Conservation (phyloP, 2,113 vertebrate species). For the Plestiodon gilberti region DNA sequence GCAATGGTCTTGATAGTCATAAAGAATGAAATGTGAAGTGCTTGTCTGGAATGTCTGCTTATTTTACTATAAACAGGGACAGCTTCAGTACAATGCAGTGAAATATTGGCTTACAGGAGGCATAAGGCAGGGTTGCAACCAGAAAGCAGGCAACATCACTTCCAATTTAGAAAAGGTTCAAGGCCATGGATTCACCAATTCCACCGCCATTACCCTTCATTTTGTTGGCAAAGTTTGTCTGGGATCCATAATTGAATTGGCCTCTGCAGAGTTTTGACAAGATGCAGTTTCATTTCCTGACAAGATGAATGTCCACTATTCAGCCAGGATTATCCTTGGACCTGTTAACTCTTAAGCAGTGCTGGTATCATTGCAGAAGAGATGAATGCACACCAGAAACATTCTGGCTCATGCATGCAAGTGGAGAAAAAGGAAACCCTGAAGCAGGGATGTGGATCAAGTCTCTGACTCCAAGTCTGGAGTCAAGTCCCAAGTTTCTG, state of each 20-base stretch:
- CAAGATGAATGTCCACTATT: neutral
- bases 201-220: neutral
- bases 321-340: neutral
- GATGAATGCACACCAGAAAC: neutral
- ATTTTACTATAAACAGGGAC: neutral
- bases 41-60: neutral
- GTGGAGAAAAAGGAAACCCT: neutral
- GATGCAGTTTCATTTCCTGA: neutral
- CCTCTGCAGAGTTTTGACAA: conserved; percentile 1
- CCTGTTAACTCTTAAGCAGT: neutral
- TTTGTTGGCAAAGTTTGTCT: neutral
- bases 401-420: neutral
- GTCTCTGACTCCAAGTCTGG: too few relatives aligned
- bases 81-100: conserved; percentile 14
- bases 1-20: neutral
- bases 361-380: neutral
- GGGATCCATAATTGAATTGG: neutral
- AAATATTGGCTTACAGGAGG: neutral
- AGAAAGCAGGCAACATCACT: neutral
- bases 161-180: neutral
- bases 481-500: too few relatives aligned
- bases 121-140: neutral
- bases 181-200: neutral
- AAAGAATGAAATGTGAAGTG: conserved; percentile 14
- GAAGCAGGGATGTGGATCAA: too few relatives aligned